phyloP scores from a whole-genome alignment of 2,797 vertebrate species.

The Choloepus didactylus region DNA sequence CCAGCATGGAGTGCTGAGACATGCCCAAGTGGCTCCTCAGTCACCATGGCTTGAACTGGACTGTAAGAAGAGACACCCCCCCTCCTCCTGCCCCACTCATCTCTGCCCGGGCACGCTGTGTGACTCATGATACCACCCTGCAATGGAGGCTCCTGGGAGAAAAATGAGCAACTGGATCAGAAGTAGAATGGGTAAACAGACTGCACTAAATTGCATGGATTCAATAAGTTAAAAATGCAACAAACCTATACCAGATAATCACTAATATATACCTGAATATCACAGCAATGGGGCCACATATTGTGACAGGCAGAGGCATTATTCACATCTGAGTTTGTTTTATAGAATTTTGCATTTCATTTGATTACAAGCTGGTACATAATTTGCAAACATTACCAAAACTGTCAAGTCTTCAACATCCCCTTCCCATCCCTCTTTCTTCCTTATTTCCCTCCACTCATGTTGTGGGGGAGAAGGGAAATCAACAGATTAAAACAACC shows the following conservation, averaged over 20 bases:
- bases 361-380: not conserved
- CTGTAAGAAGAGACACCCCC: not conserved
- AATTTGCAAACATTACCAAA: not conserved
- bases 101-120: not conserved
- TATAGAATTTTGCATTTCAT: not conserved
- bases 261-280: not conserved
- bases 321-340: not conserved
- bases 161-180: not conserved
- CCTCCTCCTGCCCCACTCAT: fast-evolving
- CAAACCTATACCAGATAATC: not conserved
- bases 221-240: not conserved
- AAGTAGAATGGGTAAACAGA: not conserved
- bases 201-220: not conserved
- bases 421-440: not conserved
- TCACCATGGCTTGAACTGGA: not conserved
- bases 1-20: not conserved
- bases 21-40: not conserved
- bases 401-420: not conserved
- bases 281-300: not conserved
- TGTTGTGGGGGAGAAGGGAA: not conserved
- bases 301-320: not conserved
- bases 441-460: not conserved
- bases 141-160: not conserved
- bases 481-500: not conserved
- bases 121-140: not conserved